Base-by-base conservation (phyloP, 2,797 vertebrate species). In the Schizopygopsis malacanthus region DNA sequence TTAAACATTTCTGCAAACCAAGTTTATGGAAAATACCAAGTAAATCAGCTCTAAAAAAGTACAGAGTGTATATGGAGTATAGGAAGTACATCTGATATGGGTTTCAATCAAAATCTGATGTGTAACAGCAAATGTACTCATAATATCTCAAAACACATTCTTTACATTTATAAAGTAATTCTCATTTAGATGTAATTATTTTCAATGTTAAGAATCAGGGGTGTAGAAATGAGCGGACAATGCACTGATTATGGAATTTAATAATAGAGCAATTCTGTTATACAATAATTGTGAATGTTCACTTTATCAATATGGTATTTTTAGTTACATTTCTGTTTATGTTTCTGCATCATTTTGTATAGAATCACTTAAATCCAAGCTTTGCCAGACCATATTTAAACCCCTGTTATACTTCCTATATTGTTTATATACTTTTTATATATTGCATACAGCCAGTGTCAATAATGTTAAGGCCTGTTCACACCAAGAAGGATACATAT, bases 1-100 rank as follows among this genome's bases (percentile, higher is more conserved):
- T 79, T 56, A 59, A n/a, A 45, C 56, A 79, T 43, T 79, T 61
- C 77, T 79, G 22, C 37, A 63, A 79, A 43, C 56, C 77, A 79
- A 15, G 39, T 45, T 79, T 43, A 79, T 79, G 56, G 15, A 63
- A 61, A 79, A 79, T 79, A 41, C 22, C 54, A 28, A 28, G 56
- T 45, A 25, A 61, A 78, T 61, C 20, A 61, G 54, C 8, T 67
- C 28, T 33, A 65, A 33, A 18, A 20, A 70, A 70, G 67, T 11
- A 70, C 37, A 4, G 33, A 20, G 63, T 67, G 28, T 37, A 37
- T 37, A 37, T 33, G 7, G 63, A 67, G 28, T 37, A 9, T 37
- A 67, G 28, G 15, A 37, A 37, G 63, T 37, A 37, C 33, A 37
- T 67, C 28, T 37, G 15, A 65, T 65, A 16, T n/a, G 28, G 63